Percentiles rank a stretch among this genome's conserved stretches.
These are phyloP conservation scores for Bolborhynchus lineola DNA, from an alignment of 2,113 vertebrate genomes.

Conservation along the genomic window DNA sequence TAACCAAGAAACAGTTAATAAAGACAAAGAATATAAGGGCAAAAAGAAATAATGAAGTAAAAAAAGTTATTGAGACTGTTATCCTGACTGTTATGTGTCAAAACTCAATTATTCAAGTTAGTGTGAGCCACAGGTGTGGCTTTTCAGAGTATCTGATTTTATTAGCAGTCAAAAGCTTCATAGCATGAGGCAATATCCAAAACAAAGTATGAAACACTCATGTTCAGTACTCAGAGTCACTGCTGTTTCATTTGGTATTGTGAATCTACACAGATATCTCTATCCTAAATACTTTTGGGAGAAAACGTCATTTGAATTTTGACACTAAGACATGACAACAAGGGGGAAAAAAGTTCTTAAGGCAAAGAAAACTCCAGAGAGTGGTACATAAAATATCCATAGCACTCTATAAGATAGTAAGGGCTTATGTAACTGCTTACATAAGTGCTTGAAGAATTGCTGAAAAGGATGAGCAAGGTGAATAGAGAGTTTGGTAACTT, in stretches of 20 bases:
- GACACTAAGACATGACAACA: not conserved
- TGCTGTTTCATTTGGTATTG: not conserved
- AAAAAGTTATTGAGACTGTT: not conserved
- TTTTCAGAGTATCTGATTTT: not conserved
- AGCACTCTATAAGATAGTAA: not conserved
- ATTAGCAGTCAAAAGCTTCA: not conserved
- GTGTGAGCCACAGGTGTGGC: not conserved
- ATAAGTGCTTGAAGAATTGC: not conserved
- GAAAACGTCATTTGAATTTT: not conserved
- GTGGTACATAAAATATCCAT: not conserved
- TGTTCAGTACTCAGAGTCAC: not conserved
- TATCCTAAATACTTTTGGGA: not conserved
- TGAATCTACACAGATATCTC: not conserved
- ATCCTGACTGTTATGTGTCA: not conserved
- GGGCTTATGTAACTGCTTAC: no score
- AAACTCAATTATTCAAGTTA: not conserved
- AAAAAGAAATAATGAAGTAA: not conserved
- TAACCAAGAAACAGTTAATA: not conserved
- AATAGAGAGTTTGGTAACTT: not conserved
- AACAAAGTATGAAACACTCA: not conserved
- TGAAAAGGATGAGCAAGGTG: not conserved
- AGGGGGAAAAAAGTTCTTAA: not conserved
- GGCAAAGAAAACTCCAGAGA: not conserved
- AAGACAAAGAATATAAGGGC: not conserved
- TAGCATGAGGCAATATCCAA: not conserved